Evolutionary conservation across 2,888 invertebrate species (phyloP).

Genomic region (Amaurobius ferox): DNA sequence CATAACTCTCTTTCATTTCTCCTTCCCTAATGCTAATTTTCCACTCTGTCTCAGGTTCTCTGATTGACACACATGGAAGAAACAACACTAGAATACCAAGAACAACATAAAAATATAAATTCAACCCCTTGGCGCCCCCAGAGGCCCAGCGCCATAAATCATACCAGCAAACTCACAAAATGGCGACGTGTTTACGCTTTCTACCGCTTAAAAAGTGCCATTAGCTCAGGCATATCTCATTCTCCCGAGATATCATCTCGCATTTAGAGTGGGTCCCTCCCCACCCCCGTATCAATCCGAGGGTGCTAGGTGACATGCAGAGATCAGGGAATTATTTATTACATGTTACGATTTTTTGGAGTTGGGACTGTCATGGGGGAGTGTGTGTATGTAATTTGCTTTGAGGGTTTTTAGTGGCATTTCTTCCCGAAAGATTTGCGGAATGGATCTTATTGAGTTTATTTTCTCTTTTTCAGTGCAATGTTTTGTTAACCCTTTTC

Average conservation of each 20-base stretch:
- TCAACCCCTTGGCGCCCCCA: conserved; percentile 29
- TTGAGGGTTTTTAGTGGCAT: too few relatives aligned
- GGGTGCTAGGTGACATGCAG: conserved; percentile 7
- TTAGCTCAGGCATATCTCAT: conserved; percentile 11
- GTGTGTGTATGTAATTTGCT: too few relatives aligned
- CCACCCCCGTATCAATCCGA: conserved; percentile 3
- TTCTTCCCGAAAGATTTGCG: too few relatives aligned
- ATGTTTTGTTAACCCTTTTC: too few relatives aligned
- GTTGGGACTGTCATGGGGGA: background rate
- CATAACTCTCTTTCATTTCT: background rate
- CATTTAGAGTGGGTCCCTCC: background rate
- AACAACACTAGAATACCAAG: background rate
- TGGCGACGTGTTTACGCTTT: conserved; percentile 47
- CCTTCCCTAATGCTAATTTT: conserved; percentile 48
- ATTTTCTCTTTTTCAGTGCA: too few relatives aligned
- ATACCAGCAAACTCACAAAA: conserved; percentile 43
- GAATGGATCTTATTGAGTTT: too few relatives aligned
- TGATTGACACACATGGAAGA: conserved; percentile 54
- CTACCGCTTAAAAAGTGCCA: conserved; percentile 50
- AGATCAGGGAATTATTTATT: conserved; percentile 14
- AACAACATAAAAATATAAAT: conserved; percentile 10
- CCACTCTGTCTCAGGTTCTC: conserved; percentile 30
- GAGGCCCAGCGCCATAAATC: conserved; percentile 60
- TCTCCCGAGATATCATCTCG: background rate
- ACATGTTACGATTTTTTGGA: background rate